Percentiles rank a stretch among this genome's conserved stretches.
These are phyloP conservation scores for Tachystola acroxantha DNA, from an alignment of 2,888 invertebrate genomes.

Conservation along the genomic window DNA sequence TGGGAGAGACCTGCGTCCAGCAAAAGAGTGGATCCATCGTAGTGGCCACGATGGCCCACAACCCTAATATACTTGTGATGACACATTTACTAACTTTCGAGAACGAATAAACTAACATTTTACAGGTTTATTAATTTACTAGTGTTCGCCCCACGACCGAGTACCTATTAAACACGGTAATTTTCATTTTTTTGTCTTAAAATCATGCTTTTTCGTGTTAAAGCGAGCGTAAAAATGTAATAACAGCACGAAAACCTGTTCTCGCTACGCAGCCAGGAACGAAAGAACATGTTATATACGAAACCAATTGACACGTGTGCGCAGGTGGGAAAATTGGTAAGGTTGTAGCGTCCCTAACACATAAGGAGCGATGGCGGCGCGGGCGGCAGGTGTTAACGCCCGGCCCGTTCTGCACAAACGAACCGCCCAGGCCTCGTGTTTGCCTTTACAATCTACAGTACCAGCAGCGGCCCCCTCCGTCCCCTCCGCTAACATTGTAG, in stretches of 20 bases:
- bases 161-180: no score
- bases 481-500: conserved; percentile 38
- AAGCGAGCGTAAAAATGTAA: no score
- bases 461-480: conserved; percentile 20
- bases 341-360: conserved; percentile 40
- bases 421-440: conserved; percentile 68
- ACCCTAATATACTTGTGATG: no score
- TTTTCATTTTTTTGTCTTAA: no score
- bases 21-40: no score
- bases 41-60: no score
- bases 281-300: conserved; percentile 28
- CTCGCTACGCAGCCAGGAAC: neutral
- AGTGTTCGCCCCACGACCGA: no score
- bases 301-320: conserved; percentile 34
- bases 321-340: conserved; percentile 48
- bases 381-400: conserved; percentile 64
- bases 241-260: conserved; percentile 7
- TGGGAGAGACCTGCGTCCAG: no score
- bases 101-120: no score
- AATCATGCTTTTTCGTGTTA: no score
- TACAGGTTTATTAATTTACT: no score
- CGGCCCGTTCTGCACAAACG: conserved; percentile 54
- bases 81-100: no score
- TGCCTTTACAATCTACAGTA: conserved; percentile 47
- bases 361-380: conserved; percentile 55